Evolutionary conservation across 2,113 vertebrate species (phyloP).

Genomic region (Aleadryas rufinucha): DNA sequence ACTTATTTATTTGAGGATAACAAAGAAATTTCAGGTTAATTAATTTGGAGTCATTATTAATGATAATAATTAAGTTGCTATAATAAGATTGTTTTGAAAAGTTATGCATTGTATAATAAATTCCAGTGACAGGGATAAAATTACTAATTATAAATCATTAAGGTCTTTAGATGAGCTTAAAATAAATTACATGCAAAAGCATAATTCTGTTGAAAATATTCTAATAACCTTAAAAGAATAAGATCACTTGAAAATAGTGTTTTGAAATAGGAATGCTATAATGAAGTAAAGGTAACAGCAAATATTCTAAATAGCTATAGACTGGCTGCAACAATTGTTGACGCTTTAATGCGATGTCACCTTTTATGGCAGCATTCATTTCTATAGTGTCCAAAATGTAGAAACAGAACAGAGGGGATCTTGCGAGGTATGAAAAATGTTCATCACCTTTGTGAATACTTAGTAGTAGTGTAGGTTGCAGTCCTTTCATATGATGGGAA

Average conservation of each 20-base stretch:
- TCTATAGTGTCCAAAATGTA: neutral
- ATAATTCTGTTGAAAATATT: neutral
- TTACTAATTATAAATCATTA: neutral
- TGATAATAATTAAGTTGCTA: neutral
- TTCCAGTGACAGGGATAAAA: neutral
- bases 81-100: neutral
- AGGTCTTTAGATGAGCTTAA: neutral
- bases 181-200: neutral
- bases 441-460: neutral
- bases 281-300: neutral
- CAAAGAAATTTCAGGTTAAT: neutral
- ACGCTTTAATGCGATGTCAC: neutral
- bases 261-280: neutral
- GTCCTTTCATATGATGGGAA: neutral
- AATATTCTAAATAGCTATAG: neutral
- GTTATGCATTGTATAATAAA: neutral
- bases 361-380: neutral
- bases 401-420: neutral
- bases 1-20: neutral
- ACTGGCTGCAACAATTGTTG: neutral
- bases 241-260: neutral
- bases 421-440: neutral
- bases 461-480: neutral
- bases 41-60: slow-evolving; percentile 1
- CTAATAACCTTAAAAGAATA: neutral